Conservation (phyloP, 2,113 vertebrate species). For the Oryctolagus cuniculus region mOryCun1.1 NC_091432.1:148674501-148675000, state of each 20-base stretch:
- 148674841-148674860: constrained; percentile 24
- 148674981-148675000: no score
- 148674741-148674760: neutral
- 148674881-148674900: neutral
- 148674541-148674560: neutral
- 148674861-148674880: constrained; percentile 18
- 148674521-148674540: constrained; percentile 16
- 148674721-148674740: constrained; percentile 19
- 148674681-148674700: neutral
- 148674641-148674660: neutral
- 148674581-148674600: neutral
- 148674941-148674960: no score
- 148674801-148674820: neutral
- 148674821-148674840: neutral
- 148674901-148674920: no score
- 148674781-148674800: neutral
- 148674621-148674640: neutral
- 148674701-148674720: neutral
- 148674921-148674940: no score
- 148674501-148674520: neutral
- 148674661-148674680: neutral
- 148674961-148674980: no score
- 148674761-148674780: neutral
- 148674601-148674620: constrained; percentile 5
- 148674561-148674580: neutral